These are phyloP conservation scores for Gnathonemus echidnorhynchus DNA, from an alignment of 2,113 vertebrate species.

Conservation along the genomic window DNA sequence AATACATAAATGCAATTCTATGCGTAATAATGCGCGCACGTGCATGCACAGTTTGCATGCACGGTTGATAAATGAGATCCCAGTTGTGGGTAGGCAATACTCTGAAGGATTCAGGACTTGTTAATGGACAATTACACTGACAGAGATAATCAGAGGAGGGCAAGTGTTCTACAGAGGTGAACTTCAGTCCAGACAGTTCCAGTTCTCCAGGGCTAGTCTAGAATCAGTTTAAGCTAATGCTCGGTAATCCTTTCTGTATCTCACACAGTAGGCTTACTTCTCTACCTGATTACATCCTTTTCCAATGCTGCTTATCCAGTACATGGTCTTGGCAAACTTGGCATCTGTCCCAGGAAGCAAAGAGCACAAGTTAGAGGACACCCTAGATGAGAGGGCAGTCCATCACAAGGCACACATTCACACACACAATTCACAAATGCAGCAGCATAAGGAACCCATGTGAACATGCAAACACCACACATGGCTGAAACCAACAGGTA, in stretches of 20 bases:
- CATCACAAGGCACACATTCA: neutral
- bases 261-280: neutral
- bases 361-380: neutral
- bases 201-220: neutral
- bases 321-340: neutral
- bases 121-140: neutral
- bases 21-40: neutral
- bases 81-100: neutral
- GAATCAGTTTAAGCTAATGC: neutral
- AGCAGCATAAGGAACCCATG: neutral
- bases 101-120: neutral
- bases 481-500: neutral
- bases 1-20: neutral
- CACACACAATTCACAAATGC: neutral
- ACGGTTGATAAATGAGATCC: neutral
- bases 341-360: neutral
- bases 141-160: neutral
- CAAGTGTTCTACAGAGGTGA: neutral
- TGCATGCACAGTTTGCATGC: neutral
- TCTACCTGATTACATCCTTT: neutral
- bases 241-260: neutral
- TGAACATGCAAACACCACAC: neutral
- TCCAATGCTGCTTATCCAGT: neutral
- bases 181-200: neutral
- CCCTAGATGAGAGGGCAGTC: neutral